phyloP scores from a whole-genome alignment of 2,113 vertebrate genomes.

The Aegithalos caudatus region DNA sequence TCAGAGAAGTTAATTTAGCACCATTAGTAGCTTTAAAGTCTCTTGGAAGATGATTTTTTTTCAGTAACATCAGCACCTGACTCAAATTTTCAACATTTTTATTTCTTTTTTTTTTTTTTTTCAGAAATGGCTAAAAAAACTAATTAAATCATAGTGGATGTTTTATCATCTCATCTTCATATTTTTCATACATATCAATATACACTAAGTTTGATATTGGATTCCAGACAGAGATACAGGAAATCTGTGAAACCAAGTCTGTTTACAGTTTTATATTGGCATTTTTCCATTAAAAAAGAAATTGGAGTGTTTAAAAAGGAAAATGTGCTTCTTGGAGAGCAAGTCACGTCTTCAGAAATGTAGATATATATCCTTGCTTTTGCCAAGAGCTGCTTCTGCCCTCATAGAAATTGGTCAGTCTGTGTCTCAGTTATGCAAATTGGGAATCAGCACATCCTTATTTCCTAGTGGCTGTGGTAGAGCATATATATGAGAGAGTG shows the following conservation, averaged over 20 bases:
- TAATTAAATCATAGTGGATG: background rate
- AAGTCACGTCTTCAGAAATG: background rate
- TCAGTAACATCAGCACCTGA: background rate
- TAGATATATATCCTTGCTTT: background rate
- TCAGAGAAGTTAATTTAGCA: background rate
- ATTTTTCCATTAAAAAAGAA: constrained; percentile 7
- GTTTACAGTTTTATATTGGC: background rate
- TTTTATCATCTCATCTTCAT: background rate
- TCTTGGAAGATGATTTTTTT: background rate
- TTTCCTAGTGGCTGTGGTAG: background rate
- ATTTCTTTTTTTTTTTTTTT: too few species aligned
- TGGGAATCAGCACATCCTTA: background rate
- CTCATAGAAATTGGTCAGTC: background rate
- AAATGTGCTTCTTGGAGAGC: background rate
- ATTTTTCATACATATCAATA: background rate
- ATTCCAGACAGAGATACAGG: background rate
- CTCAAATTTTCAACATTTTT: background rate
- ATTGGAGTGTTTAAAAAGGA: background rate
- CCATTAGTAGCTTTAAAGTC: background rate
- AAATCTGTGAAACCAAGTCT: background rate
- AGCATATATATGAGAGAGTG: background rate
- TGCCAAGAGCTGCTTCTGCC: background rate
- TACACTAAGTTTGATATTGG: background rate
- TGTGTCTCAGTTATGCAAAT: background rate
- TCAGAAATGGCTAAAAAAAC: background rate